phyloP scores from a whole-genome alignment of 2,797 vertebrate species.

The Limnodromus scolopaceus region DNA sequence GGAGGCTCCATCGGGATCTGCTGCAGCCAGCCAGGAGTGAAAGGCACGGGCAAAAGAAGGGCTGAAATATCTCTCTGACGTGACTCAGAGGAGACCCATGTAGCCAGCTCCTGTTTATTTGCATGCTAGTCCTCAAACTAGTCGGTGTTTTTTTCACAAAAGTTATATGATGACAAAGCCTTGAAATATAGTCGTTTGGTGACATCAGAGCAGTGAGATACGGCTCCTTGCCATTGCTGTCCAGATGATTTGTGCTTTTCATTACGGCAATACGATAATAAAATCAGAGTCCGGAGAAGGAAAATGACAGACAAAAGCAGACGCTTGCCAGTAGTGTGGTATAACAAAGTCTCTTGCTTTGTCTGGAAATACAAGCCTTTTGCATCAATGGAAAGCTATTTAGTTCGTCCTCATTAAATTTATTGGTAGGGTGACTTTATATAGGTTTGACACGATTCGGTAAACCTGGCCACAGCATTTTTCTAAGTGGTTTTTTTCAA shows the following conservation, averaged over 20 bases:
- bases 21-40: not conserved
- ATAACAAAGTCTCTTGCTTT: conserved; percentile 6
- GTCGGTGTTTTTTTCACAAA: not conserved
- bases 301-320: conserved; percentile 38
- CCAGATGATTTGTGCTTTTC: conserved; percentile 63
- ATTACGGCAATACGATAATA: conserved; percentile 57
- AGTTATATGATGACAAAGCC: not conserved
- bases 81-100: not conserved
- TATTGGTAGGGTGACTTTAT: not conserved
- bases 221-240: conserved; percentile 19
- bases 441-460: not conserved
- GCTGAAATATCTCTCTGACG: not conserved
- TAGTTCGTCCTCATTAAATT: conserved; percentile 13
- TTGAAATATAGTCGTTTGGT: not conserved
- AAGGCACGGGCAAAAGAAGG: not conserved
- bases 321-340: not conserved
- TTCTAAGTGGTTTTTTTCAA: not conserved
- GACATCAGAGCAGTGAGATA: conserved; percentile 23
- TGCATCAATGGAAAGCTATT: conserved; percentile 23
- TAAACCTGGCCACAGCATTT: not conserved
- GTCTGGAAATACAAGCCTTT: not conserved
- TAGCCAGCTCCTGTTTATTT: not conserved
- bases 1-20: not conserved
- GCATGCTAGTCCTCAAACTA: not conserved
- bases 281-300: conserved; percentile 33